These are phyloP conservation scores for Zaprionus bogoriensis DNA, from an alignment of 2,888 invertebrate species.

Conservation along the genomic window DNA sequence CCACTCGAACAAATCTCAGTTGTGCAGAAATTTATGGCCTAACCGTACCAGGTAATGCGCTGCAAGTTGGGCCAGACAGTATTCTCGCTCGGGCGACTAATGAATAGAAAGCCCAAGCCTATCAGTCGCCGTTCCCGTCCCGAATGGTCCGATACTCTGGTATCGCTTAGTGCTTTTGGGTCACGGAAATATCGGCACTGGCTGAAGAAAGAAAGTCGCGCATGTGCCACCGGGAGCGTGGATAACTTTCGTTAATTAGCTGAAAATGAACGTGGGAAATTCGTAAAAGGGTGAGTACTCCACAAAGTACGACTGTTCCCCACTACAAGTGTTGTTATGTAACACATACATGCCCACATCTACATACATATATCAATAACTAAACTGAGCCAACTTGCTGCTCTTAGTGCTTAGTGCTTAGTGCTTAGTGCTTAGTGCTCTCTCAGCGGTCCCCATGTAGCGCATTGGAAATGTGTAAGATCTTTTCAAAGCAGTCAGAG, in stretches of 20 bases:
- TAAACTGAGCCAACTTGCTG: too few relatives aligned
- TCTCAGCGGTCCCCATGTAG: slow-evolving; percentile 39
- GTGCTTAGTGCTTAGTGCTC: too few relatives aligned
- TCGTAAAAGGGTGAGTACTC: too few relatives aligned
- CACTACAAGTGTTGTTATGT: too few relatives aligned
- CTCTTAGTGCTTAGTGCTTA: too few relatives aligned
- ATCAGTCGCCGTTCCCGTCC: background rate
- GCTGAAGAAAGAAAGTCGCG: slow-evolving; percentile 57
- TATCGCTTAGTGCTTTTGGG: slow-evolving; percentile 49
- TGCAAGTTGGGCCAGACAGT: slow-evolving; percentile 41
- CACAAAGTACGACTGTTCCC: too few relatives aligned
- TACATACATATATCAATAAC: too few relatives aligned
- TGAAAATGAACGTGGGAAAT: slow-evolving; percentile 42
- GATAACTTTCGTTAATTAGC: slow-evolving; percentile 31
- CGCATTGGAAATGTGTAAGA: slow-evolving; percentile 60
- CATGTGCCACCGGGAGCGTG: slow-evolving; percentile 9
- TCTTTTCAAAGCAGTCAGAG: slow-evolving; percentile 18
- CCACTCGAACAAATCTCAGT: background rate
- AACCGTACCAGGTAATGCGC: slow-evolving; percentile 50
- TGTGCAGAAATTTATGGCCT: slow-evolving; percentile 54
- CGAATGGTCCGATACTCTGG: slow-evolving; percentile 35
- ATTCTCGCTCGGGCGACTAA: slow-evolving; percentile 17
- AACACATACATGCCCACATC: too few relatives aligned
- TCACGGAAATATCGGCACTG: slow-evolving; percentile 56
- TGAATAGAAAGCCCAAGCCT: slow-evolving; percentile 51